These are phyloP conservation scores for Parnassius mnemosyne DNA, from an alignment of 2,888 invertebrate genomes.

Conservation along the genomic window DNA sequence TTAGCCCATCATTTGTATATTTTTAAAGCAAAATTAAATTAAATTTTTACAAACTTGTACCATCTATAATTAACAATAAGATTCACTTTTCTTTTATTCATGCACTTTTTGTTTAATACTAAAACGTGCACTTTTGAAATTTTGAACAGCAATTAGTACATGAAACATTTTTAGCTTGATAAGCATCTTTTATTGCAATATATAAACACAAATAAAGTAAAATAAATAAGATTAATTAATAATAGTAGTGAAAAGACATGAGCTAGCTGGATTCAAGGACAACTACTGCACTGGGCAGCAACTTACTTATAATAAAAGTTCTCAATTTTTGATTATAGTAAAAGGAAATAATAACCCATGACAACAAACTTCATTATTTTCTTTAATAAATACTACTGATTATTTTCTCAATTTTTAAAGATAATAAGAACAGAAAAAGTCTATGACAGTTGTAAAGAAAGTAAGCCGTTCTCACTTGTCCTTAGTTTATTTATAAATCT, in stretches of 20 bases:
- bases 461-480: no score
- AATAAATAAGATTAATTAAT: background rate
- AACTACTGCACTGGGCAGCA: no score
- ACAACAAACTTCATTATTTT: no score
- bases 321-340: no score
- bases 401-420: no score
- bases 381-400: no score
- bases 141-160: background rate
- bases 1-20: constrained; percentile 56
- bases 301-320: no score
- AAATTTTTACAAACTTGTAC: constrained; percentile 5
- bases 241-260: background rate
- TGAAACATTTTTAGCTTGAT: background rate
- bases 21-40: constrained; percentile 2
- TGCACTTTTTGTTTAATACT: background rate
- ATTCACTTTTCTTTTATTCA: background rate
- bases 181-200: background rate
- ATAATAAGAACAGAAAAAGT: no score
- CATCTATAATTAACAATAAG: background rate
- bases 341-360: no score
- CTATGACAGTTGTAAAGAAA: no score
- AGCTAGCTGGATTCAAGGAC: no score
- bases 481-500: no score
- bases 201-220: background rate
- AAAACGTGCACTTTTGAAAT: constrained; percentile 3